Evolutionary conservation across 2,888 invertebrate genomes (phyloP), one percentile per base, ranked within the genome.

Genomic region (Nipponacmea schrenckii): DNA sequence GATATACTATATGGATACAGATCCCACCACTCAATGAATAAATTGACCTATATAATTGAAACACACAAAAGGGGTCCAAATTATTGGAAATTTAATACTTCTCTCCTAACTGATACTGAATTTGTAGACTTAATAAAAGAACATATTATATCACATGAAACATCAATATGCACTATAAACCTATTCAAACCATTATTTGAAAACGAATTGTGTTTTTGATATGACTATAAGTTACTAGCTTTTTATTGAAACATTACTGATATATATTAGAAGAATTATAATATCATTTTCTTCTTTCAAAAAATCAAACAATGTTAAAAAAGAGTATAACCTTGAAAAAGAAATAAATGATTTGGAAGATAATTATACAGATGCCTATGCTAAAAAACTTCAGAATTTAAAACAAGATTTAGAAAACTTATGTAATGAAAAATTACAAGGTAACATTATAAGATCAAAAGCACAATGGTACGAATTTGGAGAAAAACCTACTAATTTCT

Each of bases 1-100:
- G 50, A 17, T 27, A 70, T 70, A 4, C 20, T 39, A 67, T 50
- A 66, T 62, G 56, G 70, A 3, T 71, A 62, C 26, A 50, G 27
- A 26, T 50, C 70, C 12, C 62, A 67, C 67, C 67, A 71, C 44
- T 71, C 67, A 4, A 17, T 24, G 27, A 67, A 62, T 4, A 31
- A 50, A 7, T 1, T 70, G 3, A 48, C 64, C 10, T 17, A 64
- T 64, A 70, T 31, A 70, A 27, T 70, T 17, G 14, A 12, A n/a
- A 8, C 64, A 10, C 39, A 66, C 12, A 62, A n/a, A 15, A 50
- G n/a, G n/a, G n/a, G n/a, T n/a, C n/a, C n/a, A n/a, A n/a, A n/a
- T n/a, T n/a, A n/a, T n/a, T n/a, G n/a, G 70, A 71, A 71, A 44
- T 71, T 67, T 46, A 62, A 71, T 62, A 67, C 62, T 10, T 66